Evolutionary conservation across 2,888 invertebrate genomes (phyloP).

Genomic region (Dolichomitus sp.): DNA sequence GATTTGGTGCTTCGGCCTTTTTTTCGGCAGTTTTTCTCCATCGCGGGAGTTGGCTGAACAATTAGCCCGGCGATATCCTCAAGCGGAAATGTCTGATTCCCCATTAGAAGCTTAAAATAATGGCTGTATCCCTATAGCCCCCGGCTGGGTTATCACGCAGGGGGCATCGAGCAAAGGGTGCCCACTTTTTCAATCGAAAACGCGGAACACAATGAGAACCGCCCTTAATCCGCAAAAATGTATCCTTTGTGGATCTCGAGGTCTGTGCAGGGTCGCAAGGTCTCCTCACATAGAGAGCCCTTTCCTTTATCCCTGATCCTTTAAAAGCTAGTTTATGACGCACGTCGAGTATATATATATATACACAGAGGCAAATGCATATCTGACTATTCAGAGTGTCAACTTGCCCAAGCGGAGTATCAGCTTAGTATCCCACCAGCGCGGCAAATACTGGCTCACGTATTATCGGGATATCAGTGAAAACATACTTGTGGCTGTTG

Average conservation of each 20-base stretch:
- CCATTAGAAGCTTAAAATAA: constrained; percentile 54
- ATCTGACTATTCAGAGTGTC: constrained; percentile 15
- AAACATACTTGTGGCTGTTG: constrained; percentile 10
- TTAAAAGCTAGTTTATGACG: constrained; percentile 80
- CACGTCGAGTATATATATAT: constrained; percentile 15
- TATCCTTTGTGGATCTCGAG: constrained; percentile 68
- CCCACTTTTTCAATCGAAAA: constrained; percentile 33
- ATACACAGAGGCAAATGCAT: constrained; percentile 14
- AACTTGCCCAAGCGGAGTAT: constrained; percentile 17
- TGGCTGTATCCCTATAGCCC: constrained; percentile 23
- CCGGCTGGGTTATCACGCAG: constrained; percentile 9
- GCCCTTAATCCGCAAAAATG: constrained; percentile 80
- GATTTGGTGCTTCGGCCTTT: neutral
- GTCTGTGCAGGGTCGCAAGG: constrained; percentile 26
- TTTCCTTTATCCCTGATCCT: constrained; percentile 72
- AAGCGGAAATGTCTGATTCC: constrained; percentile 25
- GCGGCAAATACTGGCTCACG: constrained; percentile 30
- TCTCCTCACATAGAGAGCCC: constrained; percentile 9
- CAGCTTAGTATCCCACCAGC: constrained; percentile 9
- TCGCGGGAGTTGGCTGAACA: constrained; percentile 27
- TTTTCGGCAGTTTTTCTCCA: neutral
- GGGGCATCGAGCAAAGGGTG: constrained; percentile 19
- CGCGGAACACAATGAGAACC: constrained; percentile 65
- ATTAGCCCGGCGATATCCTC: constrained; percentile 43
- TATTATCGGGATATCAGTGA: constrained; percentile 47